Evolutionary conservation across 2,113 vertebrate genomes (phyloP), one percentile per base, ranked within the genome.

Genomic region (Cryptomyrus ogoouensis): DNA sequence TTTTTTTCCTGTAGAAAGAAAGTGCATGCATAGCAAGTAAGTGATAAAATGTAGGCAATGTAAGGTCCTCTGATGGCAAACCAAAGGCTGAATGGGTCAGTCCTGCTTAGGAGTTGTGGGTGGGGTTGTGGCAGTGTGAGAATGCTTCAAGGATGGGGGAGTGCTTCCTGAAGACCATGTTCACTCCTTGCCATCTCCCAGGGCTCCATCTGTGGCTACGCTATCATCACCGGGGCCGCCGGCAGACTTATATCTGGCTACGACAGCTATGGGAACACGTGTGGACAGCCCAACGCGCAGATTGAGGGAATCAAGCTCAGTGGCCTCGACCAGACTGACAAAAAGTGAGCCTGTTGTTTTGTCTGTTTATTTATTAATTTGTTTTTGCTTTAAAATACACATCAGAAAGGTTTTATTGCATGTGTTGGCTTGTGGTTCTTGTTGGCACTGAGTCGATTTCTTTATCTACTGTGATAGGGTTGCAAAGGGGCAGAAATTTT

Each of bases 221-320:
- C 97, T 92, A 95, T 99, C 93, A 97, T 95, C 94, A 98, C 98
- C 84, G 98, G 98, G 93, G 98, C 98, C 92, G 98, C 98, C 77
- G 96, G 97, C 50, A 97, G 98, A 92, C 96, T 99, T 56, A 93
- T 99, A 87, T 98, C 95, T 13, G 98, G 98, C 91, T 99, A 99
- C 91, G 98, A 99, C 96, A 99, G 98, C 95, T 99, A 98, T 1
- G 98, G 98, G 93, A 99, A 99, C 96, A 98, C 98, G 66, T 99
- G 98, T 91, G 98, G 98, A 88, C 97, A 96, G 90, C 97, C 96
- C 94, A 99, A 99, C 90, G 94, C 96, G 87, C 96, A 96, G 89
- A 95, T 98, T 53, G 97, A 98, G 90, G 97, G 94, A 89, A 94
- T 98, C 93, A 90, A 92, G 90, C 96, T 98, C 92, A 99, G 98